A percentile compares a stretch with the other conserved stretches of the same genome.
phyloP scores from a whole-genome alignment of 2,797 vertebrate genomes.

The Odontamblyopus rebecca region DNA sequence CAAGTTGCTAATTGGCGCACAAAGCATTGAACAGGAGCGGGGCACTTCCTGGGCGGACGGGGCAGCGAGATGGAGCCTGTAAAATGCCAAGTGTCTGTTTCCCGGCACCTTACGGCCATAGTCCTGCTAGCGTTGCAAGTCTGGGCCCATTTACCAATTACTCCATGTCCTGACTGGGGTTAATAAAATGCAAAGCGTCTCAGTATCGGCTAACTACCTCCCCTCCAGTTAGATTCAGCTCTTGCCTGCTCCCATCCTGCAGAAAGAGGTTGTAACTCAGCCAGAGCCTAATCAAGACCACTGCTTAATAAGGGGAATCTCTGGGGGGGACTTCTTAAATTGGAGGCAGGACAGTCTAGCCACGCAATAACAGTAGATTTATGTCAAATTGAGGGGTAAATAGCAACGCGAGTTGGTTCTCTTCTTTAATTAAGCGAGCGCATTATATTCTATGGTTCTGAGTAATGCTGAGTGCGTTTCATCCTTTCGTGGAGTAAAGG shows the following conservation, averaged over 20 bases:
- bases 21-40: slow-evolving; percentile 43
- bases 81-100: slow-evolving; percentile 68
- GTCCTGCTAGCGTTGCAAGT: slow-evolving; percentile 71
- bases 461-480: slow-evolving; percentile 45
- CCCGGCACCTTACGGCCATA: slow-evolving; percentile 54
- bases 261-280: slow-evolving; percentile 52
- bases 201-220: slow-evolving; percentile 71
- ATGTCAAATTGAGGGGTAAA: slow-evolving; percentile 75
- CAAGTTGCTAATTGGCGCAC: slow-evolving; percentile 61
- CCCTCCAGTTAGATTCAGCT: slow-evolving; percentile 64
- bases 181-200: slow-evolving; percentile 77
- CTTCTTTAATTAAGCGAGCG: slow-evolving; percentile 76
- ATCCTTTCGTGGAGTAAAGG: slow-evolving; percentile 42
- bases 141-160: slow-evolving; percentile 68
- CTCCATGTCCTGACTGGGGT: slow-evolving; percentile 61
- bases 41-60: slow-evolving; percentile 43
- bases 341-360: slow-evolving; percentile 66
- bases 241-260: slow-evolving; percentile 38
- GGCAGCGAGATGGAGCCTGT: slow-evolving; percentile 56
- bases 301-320: slow-evolving; percentile 78
- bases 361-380: slow-evolving; percentile 77
- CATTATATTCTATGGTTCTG: slow-evolving; percentile 51
- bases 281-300: slow-evolving; percentile 71
- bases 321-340: slow-evolving; percentile 69
- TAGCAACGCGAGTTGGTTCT: slow-evolving; percentile 64